Percentiles rank a stretch among this genome's conserved stretches.
phyloP scores from a whole-genome alignment of 92 coral and sea anemone species.

The Palythoa caribaeorum region DNA sequence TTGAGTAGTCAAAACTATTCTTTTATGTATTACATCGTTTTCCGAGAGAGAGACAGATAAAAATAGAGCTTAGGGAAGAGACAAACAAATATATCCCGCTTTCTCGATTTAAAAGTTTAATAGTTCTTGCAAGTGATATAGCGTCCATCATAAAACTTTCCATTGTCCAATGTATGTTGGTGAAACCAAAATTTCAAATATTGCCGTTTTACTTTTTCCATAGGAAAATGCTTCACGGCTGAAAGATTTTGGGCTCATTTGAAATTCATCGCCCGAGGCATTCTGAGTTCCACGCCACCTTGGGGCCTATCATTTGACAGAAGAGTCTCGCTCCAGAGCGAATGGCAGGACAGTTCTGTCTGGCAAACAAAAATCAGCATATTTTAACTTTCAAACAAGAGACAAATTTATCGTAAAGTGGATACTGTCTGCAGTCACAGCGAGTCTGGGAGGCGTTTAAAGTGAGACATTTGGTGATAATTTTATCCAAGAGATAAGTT shows the following conservation, averaged over 20 bases:
- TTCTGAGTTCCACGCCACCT: conserved; percentile 38
- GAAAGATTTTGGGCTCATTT: conserved; percentile 40
- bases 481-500: neutral
- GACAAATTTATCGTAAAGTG: conserved; percentile 17
- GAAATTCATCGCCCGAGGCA: conserved; percentile 54
- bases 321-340: conserved; percentile 22
- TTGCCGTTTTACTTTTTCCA: neutral
- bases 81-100: neutral
- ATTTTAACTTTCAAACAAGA: conserved; percentile 29
- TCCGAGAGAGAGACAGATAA: neutral
- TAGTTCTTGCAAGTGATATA: neutral
- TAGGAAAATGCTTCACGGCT: conserved; percentile 36
- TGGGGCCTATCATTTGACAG: conserved; percentile 54
- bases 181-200: neutral
- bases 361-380: conserved; percentile 52
- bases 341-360: conserved; percentile 41
- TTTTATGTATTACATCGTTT: neutral
- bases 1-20: conserved; percentile 38
- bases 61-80: neutral
- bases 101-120: neutral
- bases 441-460: neutral
- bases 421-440: conserved; percentile 19
- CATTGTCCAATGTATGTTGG: neutral
- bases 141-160: too few species aligned
- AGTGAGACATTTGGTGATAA: neutral